Base-by-base conservation (phyloP, 2,113 vertebrate genomes). In the Condylura cristata region DNA sequence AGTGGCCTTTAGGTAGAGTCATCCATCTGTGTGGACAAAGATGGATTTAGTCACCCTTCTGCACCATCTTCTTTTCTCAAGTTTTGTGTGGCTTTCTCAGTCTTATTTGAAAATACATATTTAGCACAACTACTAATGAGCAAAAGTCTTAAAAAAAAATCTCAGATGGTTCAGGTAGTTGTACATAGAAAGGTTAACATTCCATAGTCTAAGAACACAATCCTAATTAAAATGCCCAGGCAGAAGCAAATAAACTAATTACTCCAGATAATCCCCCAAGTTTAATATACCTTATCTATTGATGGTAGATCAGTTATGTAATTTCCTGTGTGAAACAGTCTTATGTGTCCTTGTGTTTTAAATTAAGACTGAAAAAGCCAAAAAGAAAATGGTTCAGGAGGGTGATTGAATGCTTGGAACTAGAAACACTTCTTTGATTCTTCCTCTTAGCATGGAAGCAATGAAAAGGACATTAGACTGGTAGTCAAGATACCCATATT, bases 221-320 rank as follows among this genome's bases (percentile, higher is more conserved):
- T 74, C 56, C 74, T 63, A 85, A 92, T 51, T 90, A 79, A 94
- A 76, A 88, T 79, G 34, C 48, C 28, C 44, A 91, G 46, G 10
- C 26, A 85, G 56, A 51, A 95, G 28, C 41, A 28, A 91, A 93
- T 71, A 75, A 91, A 70, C 44, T 34, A n/a, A 81, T 70, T 56
- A 80, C 34, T 70, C 8, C 11, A 46, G 30, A 66, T 60, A 28
- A 80, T 4, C 13, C 65, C 28, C 13, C 65, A 16, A 44, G 44
- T 12, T 70, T 46, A 88, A 80, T 4, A 91, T 5, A 79, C 0
- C 18, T 80, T 61, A 66, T 51, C 61, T 61, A 32, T 14, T 46
- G 18, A 81, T 30, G 20, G 68, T 14, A 20, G 32, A 14, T n/a
- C 80, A 86, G n/a, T 71, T 81, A 24, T 14, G 34, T 44, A 14